Conservation (phyloP, 2,113 vertebrate genomes). For the Aplodontia rufa region DNA sequence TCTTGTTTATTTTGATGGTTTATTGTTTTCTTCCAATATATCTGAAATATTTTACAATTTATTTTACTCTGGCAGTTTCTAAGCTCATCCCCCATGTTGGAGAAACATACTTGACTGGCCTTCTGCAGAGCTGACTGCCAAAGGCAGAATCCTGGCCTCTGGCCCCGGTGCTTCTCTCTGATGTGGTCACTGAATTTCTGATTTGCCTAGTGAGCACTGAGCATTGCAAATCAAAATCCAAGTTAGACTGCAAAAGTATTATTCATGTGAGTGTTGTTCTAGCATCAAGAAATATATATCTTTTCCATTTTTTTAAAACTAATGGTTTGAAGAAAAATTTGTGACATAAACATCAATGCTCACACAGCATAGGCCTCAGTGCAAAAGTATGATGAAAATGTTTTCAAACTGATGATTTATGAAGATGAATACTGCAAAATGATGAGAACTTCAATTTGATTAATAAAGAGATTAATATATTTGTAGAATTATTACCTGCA, state of each 20-base stretch:
- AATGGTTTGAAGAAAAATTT: not conserved
- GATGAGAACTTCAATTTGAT: slow-evolving; percentile 43
- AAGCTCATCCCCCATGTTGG: not conserved
- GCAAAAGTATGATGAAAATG: not conserved
- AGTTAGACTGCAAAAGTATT: slow-evolving; percentile 41
- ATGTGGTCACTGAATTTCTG: not conserved
- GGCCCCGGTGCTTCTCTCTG: slow-evolving; percentile 43
- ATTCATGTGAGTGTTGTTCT: not conserved
- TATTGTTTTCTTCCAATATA: slow-evolving; percentile 28
- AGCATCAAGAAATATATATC: not conserved
- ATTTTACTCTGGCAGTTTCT: not conserved
- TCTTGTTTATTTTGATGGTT: slow-evolving; percentile 36
- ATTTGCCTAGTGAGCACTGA: not conserved
- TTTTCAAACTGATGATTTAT: not conserved
- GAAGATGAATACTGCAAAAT: slow-evolving; percentile 54
- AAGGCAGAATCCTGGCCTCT: accelerated
- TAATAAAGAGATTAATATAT: slow-evolving; percentile 38
- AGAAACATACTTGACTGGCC: not conserved
- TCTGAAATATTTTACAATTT: slow-evolving; percentile 31
- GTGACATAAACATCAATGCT: not conserved
- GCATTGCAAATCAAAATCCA: not conserved
- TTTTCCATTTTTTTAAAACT: not conserved
- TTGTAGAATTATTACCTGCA: slow-evolving; percentile 41
- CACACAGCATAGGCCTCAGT: not conserved
- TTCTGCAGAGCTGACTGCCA: not conserved